These are phyloP conservation scores for Electrona antarctica DNA, from an alignment of 2,113 vertebrate genomes.

Conservation along the genomic window DNA sequence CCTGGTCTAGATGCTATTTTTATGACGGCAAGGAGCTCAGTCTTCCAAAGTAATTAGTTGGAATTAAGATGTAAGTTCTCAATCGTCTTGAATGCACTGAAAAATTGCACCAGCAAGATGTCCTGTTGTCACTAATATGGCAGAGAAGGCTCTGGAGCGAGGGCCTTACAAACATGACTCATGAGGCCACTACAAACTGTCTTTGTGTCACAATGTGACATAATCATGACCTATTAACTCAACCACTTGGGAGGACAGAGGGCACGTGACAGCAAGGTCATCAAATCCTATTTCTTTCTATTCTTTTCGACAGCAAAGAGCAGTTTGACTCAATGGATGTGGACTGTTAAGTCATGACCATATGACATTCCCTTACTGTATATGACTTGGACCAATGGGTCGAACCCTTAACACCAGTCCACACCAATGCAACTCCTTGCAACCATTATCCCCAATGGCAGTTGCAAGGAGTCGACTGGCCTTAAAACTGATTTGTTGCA, in stretches of 20 bases:
- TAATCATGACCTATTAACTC: neutral
- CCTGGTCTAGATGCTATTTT: neutral
- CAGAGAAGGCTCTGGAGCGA: neutral
- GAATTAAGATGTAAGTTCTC: neutral
- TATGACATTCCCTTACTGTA: neutral
- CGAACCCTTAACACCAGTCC: neutral
- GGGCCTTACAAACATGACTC: neutral
- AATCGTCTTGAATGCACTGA: neutral
- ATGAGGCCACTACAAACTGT: neutral
- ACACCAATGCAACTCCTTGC: too few species aligned
- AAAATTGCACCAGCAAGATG: constrained; percentile 16
- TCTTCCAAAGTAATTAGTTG: neutral
- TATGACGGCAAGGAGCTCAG: neutral
- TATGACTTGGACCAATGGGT: neutral
- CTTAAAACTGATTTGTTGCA: too few species aligned
- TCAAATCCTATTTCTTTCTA: neutral
- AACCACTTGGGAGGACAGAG: neutral
- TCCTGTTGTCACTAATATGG: neutral
- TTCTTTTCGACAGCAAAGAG: neutral
- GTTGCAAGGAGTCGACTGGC: too few species aligned
- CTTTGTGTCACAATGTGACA: too few species aligned
- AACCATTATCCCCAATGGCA: too few species aligned
- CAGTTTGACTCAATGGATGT: neutral
- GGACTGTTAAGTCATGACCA: neutral
- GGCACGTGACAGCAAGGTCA: neutral